Percentiles rank a stretch among this genome's conserved stretches.
phyloP scores from a whole-genome alignment of 64 coral and sea anemone species.

The Acropora yongei region DNA sequence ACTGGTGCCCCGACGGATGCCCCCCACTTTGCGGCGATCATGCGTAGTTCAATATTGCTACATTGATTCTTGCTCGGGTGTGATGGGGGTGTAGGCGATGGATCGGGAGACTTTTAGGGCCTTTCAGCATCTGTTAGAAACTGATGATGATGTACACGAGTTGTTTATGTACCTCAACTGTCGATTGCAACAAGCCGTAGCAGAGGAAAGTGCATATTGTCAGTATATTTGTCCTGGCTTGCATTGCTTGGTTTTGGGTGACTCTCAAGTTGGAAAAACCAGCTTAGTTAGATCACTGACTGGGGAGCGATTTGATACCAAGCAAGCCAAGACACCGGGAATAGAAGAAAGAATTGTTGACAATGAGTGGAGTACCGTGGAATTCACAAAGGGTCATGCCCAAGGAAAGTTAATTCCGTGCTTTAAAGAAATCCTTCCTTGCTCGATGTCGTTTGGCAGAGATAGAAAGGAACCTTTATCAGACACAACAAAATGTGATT shows the following conservation, averaged over 20 bases:
- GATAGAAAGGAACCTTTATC: background rate
- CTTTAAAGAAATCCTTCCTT: background rate
- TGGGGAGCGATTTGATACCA: conserved; percentile 37
- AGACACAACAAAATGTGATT: too few relatives aligned
- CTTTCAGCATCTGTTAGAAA: too few relatives aligned
- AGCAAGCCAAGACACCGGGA: conserved; percentile 39
- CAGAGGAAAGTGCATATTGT: background rate
- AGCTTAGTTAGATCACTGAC: conserved; percentile 53
- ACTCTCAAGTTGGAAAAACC: conserved; percentile 50
- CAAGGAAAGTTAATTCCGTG: conserved; percentile 46
- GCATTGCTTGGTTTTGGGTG: conserved; percentile 58
- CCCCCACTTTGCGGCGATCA: too few relatives aligned
- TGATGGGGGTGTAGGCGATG: too few relatives aligned
- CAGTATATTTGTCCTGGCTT: conserved; percentile 26
- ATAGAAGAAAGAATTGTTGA: conserved; percentile 45
- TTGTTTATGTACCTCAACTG: too few relatives aligned
- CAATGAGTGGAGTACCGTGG: conserved; percentile 23
- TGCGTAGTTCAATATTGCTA: too few relatives aligned
- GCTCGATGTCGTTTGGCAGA: background rate
- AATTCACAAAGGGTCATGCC: background rate
- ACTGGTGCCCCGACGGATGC: too few relatives aligned
- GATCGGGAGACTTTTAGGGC: too few relatives aligned
- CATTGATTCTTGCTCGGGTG: too few relatives aligned
- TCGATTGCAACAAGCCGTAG: too few relatives aligned
- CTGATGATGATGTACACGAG: too few relatives aligned